Evolutionary conservation across 2,113 vertebrate genomes (phyloP).

Genomic region (Gorilla gorilla): DNA sequence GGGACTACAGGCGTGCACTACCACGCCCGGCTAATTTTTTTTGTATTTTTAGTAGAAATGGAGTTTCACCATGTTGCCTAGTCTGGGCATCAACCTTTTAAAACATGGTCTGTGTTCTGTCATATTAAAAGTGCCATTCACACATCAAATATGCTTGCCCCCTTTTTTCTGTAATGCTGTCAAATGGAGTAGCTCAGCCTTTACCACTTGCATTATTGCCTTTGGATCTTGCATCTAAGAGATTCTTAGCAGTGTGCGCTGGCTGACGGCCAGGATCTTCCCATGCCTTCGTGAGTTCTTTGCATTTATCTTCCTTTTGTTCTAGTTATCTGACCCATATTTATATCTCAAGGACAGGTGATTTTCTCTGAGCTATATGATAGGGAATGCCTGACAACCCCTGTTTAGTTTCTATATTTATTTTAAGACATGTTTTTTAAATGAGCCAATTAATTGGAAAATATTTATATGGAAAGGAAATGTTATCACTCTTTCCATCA

Average conservation of each 20-base stretch:
- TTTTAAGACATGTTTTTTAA: not conserved
- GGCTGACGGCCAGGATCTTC: not conserved
- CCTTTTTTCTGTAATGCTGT: not conserved
- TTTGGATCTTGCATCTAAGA: not conserved
- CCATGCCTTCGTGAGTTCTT: not conserved
- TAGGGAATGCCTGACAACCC: not conserved
- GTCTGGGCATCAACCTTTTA: not conserved
- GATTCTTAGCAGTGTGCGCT: not conserved
- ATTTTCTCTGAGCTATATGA: not conserved
- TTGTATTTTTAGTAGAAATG: too few relatives aligned
- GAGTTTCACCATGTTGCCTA: too few relatives aligned
- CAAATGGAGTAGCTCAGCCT: not conserved
- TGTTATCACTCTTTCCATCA: not conserved
- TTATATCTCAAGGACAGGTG: slow-evolving; percentile 35
- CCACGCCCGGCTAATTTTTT: too few relatives aligned
- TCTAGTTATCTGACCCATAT: not conserved
- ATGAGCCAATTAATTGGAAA: not conserved
- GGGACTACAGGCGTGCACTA: too few relatives aligned
- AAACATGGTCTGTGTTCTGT: not conserved
- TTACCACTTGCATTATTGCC: not conserved
- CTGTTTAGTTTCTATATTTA: slow-evolving; percentile 23
- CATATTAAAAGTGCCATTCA: not conserved
- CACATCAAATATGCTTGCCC: not conserved
- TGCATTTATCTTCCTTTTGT: slow-evolving; percentile 36
- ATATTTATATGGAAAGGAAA: not conserved